Evolutionary conservation across 2,888 invertebrate genomes (phyloP).

Genomic region (Epistrophe grossulariae): DNA sequence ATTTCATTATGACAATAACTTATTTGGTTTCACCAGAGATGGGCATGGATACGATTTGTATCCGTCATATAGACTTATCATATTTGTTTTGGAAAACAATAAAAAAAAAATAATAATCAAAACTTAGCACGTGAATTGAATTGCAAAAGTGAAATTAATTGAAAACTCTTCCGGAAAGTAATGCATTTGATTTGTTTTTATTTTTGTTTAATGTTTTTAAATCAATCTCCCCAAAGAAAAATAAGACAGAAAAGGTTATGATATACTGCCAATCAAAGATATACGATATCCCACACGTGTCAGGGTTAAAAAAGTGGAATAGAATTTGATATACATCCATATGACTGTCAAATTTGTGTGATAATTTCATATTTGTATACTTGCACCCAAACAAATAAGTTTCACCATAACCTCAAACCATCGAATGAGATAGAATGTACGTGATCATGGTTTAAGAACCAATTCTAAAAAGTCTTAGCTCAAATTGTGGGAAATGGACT

Average conservation of each 20-base stretch:
- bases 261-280: not conserved
- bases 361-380: too few species aligned
- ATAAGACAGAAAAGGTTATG: not conserved
- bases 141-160: conserved; percentile 44
- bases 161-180: conserved; percentile 59
- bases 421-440: too few species aligned
- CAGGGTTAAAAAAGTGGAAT: too few species aligned
- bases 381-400: too few species aligned
- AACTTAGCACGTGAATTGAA: conserved; percentile 49
- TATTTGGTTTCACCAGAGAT: conserved; percentile 50
- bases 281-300: too few species aligned
- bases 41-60: conserved; percentile 51
- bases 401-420: too few species aligned
- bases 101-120: conserved; percentile 3
- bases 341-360: too few species aligned
- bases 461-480: too few species aligned
- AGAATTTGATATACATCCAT: too few species aligned
- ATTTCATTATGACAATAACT: conserved; percentile 11
- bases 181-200: not conserved
- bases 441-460: too few species aligned
- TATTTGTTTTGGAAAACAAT: conserved; percentile 10
- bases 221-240: not conserved
- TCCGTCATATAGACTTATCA: conserved; percentile 54
- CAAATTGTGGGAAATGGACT: too few species aligned
- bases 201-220: too few species aligned